Evolutionary conservation across 2,888 invertebrate genomes (phyloP).

Genomic region (Lissocephala sabroskyi): DNA sequence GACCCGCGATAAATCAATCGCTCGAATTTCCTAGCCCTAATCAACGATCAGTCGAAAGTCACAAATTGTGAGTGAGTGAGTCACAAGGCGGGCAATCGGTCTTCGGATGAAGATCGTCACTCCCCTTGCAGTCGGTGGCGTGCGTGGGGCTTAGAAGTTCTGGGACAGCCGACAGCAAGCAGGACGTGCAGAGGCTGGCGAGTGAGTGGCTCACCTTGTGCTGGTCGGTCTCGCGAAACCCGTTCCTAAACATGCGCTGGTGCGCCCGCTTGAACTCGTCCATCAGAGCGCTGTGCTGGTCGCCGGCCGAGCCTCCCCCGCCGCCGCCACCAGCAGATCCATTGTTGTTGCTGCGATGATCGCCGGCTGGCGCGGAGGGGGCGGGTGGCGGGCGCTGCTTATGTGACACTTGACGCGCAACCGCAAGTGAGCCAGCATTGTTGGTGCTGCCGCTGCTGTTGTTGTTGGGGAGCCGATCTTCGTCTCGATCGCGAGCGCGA

Average conservation of each 20-base stretch:
- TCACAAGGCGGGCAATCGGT: no score
- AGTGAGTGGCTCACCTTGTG: conserved; percentile 54
- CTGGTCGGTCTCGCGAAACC: conserved; percentile 70
- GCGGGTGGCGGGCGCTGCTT: conserved; percentile 28
- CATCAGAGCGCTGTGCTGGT: conserved; percentile 83
- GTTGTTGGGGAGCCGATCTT: conserved; percentile 22
- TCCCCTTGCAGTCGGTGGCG: no score
- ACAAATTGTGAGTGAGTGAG: no score
- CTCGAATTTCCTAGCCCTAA: no score
- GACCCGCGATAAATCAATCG: no score
- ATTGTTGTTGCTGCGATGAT: conserved; percentile 75
- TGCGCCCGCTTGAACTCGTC: conserved; percentile 92
- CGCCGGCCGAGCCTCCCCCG: conserved; percentile 72
- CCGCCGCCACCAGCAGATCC: conserved; percentile 67
- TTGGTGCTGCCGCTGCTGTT: conserved; percentile 1
- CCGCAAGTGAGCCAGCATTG: conserved; percentile 3
- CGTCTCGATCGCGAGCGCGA: conserved; percentile 17
- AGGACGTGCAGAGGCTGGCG: no score
- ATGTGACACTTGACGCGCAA: conserved; percentile 48
- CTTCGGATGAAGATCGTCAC: no score
- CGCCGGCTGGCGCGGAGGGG: conserved; percentile 31
- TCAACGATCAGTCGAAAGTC: no score
- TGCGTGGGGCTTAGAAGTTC: no score
- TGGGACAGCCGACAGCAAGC: no score
- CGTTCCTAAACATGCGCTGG: conserved; percentile 85